phyloP scores from a whole-genome alignment of 2,797 vertebrate species.

The Denticeps clupeoides region DNA sequence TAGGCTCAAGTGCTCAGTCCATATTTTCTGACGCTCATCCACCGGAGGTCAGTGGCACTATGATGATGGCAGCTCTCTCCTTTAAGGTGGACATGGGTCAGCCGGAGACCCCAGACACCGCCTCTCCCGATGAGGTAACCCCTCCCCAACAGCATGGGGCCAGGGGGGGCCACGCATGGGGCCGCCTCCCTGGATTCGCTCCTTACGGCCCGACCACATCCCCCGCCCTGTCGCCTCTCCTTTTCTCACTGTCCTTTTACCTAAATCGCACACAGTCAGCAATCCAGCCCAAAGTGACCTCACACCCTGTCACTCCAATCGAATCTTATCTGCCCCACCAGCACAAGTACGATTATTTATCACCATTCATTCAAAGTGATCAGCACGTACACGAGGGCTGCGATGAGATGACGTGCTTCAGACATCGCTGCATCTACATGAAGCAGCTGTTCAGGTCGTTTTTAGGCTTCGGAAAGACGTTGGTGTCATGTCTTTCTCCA shows the following conservation, averaged over 20 bases:
- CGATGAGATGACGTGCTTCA: too few relatives aligned
- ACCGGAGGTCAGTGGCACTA: constrained; percentile 26
- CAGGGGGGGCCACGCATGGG: constrained; percentile 23
- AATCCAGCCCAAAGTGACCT: constrained; percentile 13
- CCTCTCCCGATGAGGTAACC: constrained; percentile 64
- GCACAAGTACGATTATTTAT: neutral
- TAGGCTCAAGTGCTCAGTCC: too few relatives aligned
- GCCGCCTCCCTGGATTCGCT: constrained; percentile 1
- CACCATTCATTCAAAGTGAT: neutral
- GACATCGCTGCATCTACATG: too few relatives aligned
- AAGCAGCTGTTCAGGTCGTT: too few relatives aligned
- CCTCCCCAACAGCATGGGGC: constrained; percentile 13
- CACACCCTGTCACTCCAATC: neutral
- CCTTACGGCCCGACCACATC: constrained; percentile 3
- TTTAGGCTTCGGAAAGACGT: too few relatives aligned
- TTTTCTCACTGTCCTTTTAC: neutral
- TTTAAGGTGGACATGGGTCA: constrained; percentile 66
- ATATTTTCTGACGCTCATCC: too few relatives aligned
- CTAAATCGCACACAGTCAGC: constrained; percentile 1
- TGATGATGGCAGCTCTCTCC: constrained; percentile 49
- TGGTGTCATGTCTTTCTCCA: too few relatives aligned
- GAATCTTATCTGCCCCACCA: too few relatives aligned
- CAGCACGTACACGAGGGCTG: too few relatives aligned
- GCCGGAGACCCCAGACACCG: constrained; percentile 58
- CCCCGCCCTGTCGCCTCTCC: constrained; percentile 8